A percentile compares a stretch with the other conserved stretches of the same genome.
These are phyloP conservation scores for Meloe dianella DNA, from an alignment of 2,888 invertebrate genomes.

Conservation along the genomic window DNA sequence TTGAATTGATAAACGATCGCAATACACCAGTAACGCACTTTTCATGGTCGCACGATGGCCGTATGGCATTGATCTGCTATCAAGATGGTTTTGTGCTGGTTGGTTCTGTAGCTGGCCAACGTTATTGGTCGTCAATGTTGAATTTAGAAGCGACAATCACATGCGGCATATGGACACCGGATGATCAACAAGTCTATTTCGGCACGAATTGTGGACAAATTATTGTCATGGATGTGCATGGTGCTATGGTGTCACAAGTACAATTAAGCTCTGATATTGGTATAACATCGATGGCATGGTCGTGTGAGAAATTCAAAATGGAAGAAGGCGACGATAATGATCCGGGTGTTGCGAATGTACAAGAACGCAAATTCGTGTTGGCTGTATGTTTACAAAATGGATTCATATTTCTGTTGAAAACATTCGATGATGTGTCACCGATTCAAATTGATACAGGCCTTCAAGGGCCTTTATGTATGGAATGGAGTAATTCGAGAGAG, in stretches of 20 bases:
- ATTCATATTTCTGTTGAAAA: constrained; percentile 85
- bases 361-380: constrained; percentile 75
- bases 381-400: constrained; percentile 91
- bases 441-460: constrained; percentile 84
- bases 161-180: constrained; percentile 98
- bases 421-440: constrained; percentile 93
- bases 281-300: constrained; percentile 94
- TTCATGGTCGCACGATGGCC: constrained; percentile 98
- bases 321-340: constrained; percentile 86
- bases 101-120: constrained; percentile 95
- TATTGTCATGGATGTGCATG: constrained; percentile 96
- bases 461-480: constrained; percentile 83
- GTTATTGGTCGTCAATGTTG: constrained; percentile 98
- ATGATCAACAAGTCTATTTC: constrained; percentile 96
- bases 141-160: constrained; percentile 93
- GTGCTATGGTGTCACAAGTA: constrained; percentile 94
- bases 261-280: constrained; percentile 84
- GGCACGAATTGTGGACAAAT: constrained; percentile 94
- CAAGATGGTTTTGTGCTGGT: constrained; percentile 98
- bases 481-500: constrained; percentile 96
- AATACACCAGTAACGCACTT: constrained; percentile 97
- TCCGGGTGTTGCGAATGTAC: constrained; percentile 62
- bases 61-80: constrained; percentile 98
- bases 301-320: constrained; percentile 98
- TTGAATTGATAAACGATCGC: constrained; percentile 97